These are phyloP conservation scores for Thereva nobilitata DNA, from an alignment of 2,888 invertebrate genomes.

Conservation along the genomic window DNA sequence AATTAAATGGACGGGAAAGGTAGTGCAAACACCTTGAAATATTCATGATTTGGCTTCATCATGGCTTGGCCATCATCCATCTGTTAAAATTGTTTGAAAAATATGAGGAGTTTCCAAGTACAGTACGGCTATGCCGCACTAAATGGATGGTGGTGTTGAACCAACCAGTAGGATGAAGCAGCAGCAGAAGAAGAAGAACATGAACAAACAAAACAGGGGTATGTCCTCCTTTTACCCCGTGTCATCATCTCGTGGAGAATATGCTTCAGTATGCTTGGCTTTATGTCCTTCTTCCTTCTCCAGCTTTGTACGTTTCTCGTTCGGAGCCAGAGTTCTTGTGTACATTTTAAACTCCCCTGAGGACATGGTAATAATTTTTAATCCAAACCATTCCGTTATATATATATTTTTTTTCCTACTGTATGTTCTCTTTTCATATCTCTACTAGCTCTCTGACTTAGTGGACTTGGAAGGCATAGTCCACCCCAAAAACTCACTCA, in stretches of 20 bases:
- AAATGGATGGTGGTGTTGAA: constrained; percentile 4
- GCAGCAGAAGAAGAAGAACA: background rate
- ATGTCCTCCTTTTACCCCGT: constrained; percentile 13
- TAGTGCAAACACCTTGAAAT: constrained; percentile 34
- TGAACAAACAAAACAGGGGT: background rate
- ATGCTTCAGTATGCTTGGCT: constrained; percentile 13
- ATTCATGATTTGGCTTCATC: constrained; percentile 25
- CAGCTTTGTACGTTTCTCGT: constrained; percentile 5
- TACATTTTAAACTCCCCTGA: constrained; percentile 32
- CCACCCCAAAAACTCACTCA: too few species aligned
- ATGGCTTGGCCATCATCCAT: constrained; percentile 16
- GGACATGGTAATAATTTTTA: constrained; percentile 39
- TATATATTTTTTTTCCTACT: background rate
- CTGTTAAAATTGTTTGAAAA: constrained; percentile 6
- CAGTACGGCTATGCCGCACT: background rate
- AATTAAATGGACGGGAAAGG: constrained; percentile 34
- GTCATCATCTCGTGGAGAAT: constrained; percentile 7
- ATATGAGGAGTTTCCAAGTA: constrained; percentile 19
- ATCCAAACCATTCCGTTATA: constrained; percentile 35
- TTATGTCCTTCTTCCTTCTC: constrained; percentile 13
- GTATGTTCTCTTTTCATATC: too few species aligned
- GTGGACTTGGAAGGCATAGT: too few species aligned
- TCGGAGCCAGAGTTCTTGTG: background rate
- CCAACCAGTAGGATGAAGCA: background rate
- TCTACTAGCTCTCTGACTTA: too few species aligned